phyloP scores from a whole-genome alignment of 2,888 invertebrate genomes.

The Labia minor region DNA sequence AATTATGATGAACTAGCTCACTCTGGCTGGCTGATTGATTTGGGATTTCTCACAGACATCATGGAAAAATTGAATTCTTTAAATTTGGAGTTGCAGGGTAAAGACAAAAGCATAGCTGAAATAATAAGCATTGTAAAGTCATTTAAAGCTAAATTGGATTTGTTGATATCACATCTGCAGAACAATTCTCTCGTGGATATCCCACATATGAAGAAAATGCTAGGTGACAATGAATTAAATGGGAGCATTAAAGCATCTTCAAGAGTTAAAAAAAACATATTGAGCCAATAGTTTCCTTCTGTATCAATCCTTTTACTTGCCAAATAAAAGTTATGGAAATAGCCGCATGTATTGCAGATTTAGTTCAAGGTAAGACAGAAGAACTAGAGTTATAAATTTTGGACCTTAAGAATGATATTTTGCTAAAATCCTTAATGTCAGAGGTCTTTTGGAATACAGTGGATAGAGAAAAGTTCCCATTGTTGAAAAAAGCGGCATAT shows the following conservation, averaged over 20 bases:
- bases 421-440: not conserved
- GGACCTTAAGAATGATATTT: not conserved
- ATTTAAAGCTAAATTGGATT: conserved; percentile 17
- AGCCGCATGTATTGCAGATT: not conserved
- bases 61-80: conserved; percentile 19
- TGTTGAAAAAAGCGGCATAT: conserved; percentile 13
- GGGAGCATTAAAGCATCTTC: not conserved
- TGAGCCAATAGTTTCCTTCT: not conserved
- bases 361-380: not conserved
- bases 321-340: not conserved
- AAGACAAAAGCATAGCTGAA: conserved; percentile 17
- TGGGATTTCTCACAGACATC: conserved; percentile 14
- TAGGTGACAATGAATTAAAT: conserved; percentile 8
- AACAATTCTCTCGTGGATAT: conserved; percentile 17
- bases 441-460: not conserved
- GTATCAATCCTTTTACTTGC: not conserved
- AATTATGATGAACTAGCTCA: conserved; percentile 15
- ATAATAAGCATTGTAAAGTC: conserved; percentile 17
- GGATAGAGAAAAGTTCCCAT: not conserved
- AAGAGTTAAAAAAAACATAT: not conserved
- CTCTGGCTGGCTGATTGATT: conserved; percentile 14
- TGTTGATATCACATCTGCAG: conserved; percentile 19
- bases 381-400: not conserved
- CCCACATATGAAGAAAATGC: conserved; percentile 13
- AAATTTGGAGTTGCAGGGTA: conserved; percentile 16